Base-by-base conservation (phyloP, 1,140 invertebrate species). In the Pentalonia nigronervosa region DNA sequence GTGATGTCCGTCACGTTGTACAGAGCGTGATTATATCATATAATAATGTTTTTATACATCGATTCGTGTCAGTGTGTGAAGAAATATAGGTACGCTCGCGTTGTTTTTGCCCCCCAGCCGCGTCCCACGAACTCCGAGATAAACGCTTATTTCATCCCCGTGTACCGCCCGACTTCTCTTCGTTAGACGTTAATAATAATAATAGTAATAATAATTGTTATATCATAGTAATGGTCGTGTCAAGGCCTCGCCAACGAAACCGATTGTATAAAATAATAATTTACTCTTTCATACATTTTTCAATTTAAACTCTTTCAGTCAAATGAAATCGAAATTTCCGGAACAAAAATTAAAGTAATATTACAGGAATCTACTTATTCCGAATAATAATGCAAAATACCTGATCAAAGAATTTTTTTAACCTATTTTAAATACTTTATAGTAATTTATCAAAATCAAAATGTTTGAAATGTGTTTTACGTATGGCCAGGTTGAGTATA, bases 1-100 rank as follows among this genome's bases (percentile, higher is more conserved):
- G 48, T n/a, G 87, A 88, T n/a, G 48, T 48, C 30, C 84, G 84
- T 87, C 84, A 87, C 84, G 84, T 87, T 87, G 84, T 87, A 47
- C 84, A 11, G 45, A 87, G 30, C 84, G 84, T 87, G 84, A 87
- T 47, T 87, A 87, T 48, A 87, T 86, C 23, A 47, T 41, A 83
- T 83, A 81, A 83, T 83, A 41, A 83, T 23, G 41, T 3, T 2
- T 83, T 36, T 41, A 4, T 41, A 83, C 34, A 20, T 21, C 34
- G 36, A 83, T 41, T 11, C 34, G 34, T 8, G 21, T 83, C 34
- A 41, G n/a, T n/a, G 60, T 67, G 60, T 11, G 25, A 60, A 60
- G 2, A 21, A 20, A 53, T 23, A 76, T n/a, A n/a, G 14, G 60
- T 76, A 17, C 60, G 2, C 6, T 67, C 60, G 23, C 7, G 25